A percentile compares a stretch with the other conserved stretches of the same genome.
Conservation (phyloP, 2,113 vertebrate genomes). For the Oncorhynchus gorbuscha region DNA sequence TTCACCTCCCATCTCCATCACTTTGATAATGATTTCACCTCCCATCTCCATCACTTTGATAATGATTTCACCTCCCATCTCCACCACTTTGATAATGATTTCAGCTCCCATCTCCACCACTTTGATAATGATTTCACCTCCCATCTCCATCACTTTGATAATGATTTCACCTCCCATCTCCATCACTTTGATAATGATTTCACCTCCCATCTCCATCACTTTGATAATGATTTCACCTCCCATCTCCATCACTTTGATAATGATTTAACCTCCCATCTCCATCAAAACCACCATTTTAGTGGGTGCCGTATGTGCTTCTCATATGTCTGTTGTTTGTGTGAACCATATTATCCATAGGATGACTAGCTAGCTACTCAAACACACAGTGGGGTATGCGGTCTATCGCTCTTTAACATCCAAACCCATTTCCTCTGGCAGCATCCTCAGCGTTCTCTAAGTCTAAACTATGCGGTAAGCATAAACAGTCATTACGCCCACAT, state of each 20-base stretch:
- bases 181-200: no score
- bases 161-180: no score
- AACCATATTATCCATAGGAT: conserved; percentile 2
- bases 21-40: no score
- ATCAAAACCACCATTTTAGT: not conserved
- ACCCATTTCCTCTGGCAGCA: conserved; percentile 11
- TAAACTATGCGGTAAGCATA: not conserved
- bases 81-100: no score
- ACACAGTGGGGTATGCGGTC: not conserved
- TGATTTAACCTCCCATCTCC: not conserved
- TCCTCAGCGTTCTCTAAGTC: conserved; percentile 1
- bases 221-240: no score
- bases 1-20: no score
- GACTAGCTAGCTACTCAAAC: not conserved
- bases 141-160: no score
- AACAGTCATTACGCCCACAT: conserved; percentile 16
- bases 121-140: no score
- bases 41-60: no score
- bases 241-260: not conserved
- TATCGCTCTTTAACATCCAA: conserved; percentile 2
- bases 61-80: no score
- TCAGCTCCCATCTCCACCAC: no score
- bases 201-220: no score
- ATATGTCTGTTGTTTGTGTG: not conserved
- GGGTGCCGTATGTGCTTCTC: not conserved